Evolutionary conservation across 2,888 invertebrate genomes (phyloP).

Genomic region (Halictus quadricinctus): DNA sequence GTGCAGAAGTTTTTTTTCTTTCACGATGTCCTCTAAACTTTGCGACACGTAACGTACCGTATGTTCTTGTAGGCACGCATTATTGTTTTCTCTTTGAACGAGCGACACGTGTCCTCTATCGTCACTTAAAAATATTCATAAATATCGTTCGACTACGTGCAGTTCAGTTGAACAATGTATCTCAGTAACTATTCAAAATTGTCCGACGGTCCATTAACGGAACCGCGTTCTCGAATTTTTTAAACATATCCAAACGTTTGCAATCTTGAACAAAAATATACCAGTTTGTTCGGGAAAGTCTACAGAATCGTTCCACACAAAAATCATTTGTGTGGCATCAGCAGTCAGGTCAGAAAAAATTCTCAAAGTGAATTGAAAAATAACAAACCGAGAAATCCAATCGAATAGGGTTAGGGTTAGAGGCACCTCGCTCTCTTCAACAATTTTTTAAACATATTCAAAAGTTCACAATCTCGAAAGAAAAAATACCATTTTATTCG

Average conservation of each 20-base stretch:
- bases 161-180: not conserved
- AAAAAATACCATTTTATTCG: not conserved
- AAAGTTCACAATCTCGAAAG: not conserved
- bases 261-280: too few species aligned
- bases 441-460: not conserved
- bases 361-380: slow-evolving; percentile 22
- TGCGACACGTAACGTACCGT: not conserved
- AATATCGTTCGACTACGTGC: not conserved
- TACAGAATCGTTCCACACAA: too few species aligned
- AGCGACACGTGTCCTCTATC: not conserved
- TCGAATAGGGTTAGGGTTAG: not conserved
- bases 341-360: not conserved
- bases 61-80: not conserved
- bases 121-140: not conserved
- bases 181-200: too few species aligned
- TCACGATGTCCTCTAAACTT: not conserved
- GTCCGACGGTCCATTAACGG: not conserved
- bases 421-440: too few species aligned
- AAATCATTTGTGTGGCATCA: too few species aligned
- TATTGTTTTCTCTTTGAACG: not conserved
- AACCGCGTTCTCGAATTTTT: not conserved
- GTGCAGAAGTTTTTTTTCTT: not conserved
- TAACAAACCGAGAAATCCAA: not conserved
- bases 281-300: too few species aligned
- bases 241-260: too few species aligned